Percentiles rank a stretch among this genome's conserved stretches.
Evolutionary conservation across 1,140 invertebrate genomes (phyloP).

Genomic region (Belonocnema kinseyi): DNA sequence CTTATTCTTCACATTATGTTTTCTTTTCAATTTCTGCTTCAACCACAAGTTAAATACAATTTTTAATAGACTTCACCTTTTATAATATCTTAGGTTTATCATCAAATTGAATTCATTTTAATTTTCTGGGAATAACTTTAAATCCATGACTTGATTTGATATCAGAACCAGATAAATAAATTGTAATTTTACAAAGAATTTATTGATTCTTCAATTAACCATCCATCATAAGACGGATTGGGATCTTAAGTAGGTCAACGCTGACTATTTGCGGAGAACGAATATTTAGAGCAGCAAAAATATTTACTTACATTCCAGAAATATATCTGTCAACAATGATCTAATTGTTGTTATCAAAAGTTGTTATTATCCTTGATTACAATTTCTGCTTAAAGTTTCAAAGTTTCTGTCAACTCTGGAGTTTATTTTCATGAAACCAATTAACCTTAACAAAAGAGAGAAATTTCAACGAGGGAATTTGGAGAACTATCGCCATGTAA

Average conservation of each 20-base stretch:
- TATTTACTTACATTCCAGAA: neutral
- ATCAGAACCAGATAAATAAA: neutral
- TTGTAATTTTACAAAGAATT: neutral
- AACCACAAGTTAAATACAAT: too few relatives aligned
- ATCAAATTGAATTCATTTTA: neutral
- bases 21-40: too few relatives aligned
- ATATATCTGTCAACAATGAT: neutral
- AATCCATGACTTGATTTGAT: neutral
- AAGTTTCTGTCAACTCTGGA: neutral
- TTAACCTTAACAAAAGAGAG: neutral
- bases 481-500: neutral
- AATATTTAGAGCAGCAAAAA: neutral
- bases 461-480: neutral
- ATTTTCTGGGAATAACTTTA: neutral
- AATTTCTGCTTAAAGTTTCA: neutral
- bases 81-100: neutral
- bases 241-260: constrained; percentile 10
- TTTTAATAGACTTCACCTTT: neutral
- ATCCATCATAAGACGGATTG: neutral
- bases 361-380: neutral
- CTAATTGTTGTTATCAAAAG: neutral
- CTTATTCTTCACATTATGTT: too few relatives aligned
- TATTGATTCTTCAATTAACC: neutral
- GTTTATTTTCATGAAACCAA: constrained; percentile 1
- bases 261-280: neutral